A percentile compares a stretch with the other conserved stretches of the same genome.
These are phyloP conservation scores for Sebastes iracundus DNA, from an alignment of 2,797 vertebrate genomes.

Conservation along the genomic window DNA sequence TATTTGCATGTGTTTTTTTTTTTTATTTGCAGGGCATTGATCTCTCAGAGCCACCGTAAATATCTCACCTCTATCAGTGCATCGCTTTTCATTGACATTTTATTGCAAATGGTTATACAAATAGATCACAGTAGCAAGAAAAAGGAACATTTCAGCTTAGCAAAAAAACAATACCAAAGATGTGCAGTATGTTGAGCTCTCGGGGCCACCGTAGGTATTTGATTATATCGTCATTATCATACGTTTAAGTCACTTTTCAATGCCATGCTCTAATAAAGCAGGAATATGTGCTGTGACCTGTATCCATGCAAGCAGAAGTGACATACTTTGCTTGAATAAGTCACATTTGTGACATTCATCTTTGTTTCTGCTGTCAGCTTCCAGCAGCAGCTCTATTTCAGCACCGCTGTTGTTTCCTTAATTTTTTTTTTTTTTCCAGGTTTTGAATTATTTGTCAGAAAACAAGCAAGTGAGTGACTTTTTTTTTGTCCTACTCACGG, in stretches of 20 bases:
- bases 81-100: no score
- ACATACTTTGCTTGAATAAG: not conserved
- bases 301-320: not conserved
- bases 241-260: not conserved
- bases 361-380: not conserved
- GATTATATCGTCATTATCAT: not conserved
- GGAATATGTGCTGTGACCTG: not conserved
- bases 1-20: no score
- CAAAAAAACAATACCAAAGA: no score
- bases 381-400: constrained; percentile 1
- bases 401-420: not conserved
- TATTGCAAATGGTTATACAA: no score
- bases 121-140: no score
- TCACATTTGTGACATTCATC: not conserved
- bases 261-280: not conserved
- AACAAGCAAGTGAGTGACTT: constrained; percentile 9
- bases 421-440: not conserved
- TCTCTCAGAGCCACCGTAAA: no score
- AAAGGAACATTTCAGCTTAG: no score
- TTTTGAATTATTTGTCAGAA: constrained; percentile 31
- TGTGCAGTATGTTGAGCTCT: not conserved
- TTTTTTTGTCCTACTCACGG: not conserved
- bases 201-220: not conserved
- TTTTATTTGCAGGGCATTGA: no score
- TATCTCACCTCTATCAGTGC: no score